A percentile compares a stretch with the other conserved stretches of the same genome.
Conservation (phyloP, 2,113 vertebrate species). For the Polyodon spathula region DNA sequence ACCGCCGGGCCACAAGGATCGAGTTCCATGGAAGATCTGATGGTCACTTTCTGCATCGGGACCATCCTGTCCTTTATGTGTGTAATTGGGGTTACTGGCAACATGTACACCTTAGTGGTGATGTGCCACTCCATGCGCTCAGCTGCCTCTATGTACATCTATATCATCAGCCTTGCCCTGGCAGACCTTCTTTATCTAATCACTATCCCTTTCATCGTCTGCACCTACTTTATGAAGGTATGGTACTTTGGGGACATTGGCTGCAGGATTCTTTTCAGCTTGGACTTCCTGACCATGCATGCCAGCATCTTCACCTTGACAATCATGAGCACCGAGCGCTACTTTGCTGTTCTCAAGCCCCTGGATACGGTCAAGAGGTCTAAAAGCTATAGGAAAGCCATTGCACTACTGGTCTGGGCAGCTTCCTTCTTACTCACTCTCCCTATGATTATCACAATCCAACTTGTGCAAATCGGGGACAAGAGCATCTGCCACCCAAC, state of each 20-base stretch:
- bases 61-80: constrained; percentile 79
- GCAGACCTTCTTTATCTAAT: constrained; percentile 82
- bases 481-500: constrained; percentile 76
- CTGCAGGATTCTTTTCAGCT: constrained; percentile 73
- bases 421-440: constrained; percentile 74
- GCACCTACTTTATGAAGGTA: constrained; percentile 75
- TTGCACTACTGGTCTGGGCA: constrained; percentile 71
- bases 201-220: constrained; percentile 82
- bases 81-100: constrained; percentile 70
- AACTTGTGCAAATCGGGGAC: constrained; percentile 59
- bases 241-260: constrained; percentile 82
- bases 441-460: constrained; percentile 78
- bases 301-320: constrained; percentile 87
- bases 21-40: constrained; percentile 55
- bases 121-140: constrained; percentile 79
- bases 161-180: constrained; percentile 80
- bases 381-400: constrained; percentile 79
- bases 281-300: constrained; percentile 88
- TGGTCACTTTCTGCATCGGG: constrained; percentile 69
- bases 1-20: constrained; percentile 23
- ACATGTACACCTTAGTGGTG: constrained; percentile 81
- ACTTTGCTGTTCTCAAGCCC: constrained; percentile 78
- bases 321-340: constrained; percentile 82
- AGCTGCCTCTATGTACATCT: constrained; percentile 84
- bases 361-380: constrained; percentile 80